These are phyloP conservation scores for Serripes groenlandicus DNA, from an alignment of 2,888 invertebrate genomes.

Conservation along the genomic window DNA sequence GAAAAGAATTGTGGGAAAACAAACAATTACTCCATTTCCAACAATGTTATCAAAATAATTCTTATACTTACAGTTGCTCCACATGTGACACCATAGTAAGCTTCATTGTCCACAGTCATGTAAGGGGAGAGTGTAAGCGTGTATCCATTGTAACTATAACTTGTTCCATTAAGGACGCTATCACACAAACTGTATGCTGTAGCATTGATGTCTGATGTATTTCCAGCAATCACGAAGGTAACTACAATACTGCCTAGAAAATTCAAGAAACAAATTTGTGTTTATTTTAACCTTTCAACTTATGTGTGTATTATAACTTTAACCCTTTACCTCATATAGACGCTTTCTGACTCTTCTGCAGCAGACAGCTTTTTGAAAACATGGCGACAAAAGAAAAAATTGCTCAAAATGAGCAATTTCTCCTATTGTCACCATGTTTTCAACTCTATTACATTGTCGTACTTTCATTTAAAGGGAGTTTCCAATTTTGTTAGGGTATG, in stretches of 20 bases:
- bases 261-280: not conserved
- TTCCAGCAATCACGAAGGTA: slow-evolving; percentile 68
- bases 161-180: slow-evolving; percentile 51
- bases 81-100: slow-evolving; percentile 72
- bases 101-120: slow-evolving; percentile 65
- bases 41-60: not conserved
- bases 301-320: not conserved
- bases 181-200: slow-evolving; percentile 69
- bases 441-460: no score
- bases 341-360: not conserved
- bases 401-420: not conserved
- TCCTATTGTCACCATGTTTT: not conserved
- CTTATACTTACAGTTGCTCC: slow-evolving; percentile 56
- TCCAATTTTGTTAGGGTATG: no score
- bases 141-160: slow-evolving; percentile 63
- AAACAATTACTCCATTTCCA: not conserved
- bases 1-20: no score
- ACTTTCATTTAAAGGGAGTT: no score
- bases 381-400: not conserved
- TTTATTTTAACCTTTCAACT: not conserved
- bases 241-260: slow-evolving; percentile 77
- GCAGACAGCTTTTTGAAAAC: not conserved
- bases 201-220: slow-evolving; percentile 52
- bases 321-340: not conserved
- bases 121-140: slow-evolving; percentile 60